Evolutionary conservation across 2,797 vertebrate genomes (phyloP).

Genomic region (Coendou prehensilis): DNA sequence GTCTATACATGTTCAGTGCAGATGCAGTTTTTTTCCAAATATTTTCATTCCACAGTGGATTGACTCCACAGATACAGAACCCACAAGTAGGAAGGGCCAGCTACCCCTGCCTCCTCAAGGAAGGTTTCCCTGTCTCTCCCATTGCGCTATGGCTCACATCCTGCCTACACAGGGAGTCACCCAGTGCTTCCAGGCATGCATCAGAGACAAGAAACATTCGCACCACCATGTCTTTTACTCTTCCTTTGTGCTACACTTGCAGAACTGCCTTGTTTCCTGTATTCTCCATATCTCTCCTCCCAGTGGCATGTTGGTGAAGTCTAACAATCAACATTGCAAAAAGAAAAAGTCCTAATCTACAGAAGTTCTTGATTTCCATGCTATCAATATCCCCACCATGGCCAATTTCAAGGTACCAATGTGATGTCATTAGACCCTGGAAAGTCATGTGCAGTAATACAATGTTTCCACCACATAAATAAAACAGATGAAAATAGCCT

Average conservation of each 20-base stretch:
- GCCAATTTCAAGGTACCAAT: background rate
- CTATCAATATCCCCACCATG: background rate
- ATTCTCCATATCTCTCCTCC: background rate
- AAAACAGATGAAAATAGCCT: background rate
- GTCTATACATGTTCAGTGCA: background rate
- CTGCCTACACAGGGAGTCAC: rapidly evolving
- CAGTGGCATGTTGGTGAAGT: background rate
- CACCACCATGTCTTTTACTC: no score
- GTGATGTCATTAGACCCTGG: background rate
- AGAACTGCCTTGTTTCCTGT: background rate
- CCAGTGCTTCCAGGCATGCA: background rate
- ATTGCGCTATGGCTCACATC: background rate
- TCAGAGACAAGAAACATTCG: background rate
- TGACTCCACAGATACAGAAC: background rate
- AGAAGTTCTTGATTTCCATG: background rate
- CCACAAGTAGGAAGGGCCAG: background rate
- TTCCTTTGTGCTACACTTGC: background rate
- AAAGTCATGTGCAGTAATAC: background rate
- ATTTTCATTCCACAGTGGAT: background rate
- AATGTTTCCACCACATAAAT: background rate
- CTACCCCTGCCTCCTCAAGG: background rate
- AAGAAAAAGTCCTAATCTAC: background rate
- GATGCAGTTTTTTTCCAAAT: background rate
- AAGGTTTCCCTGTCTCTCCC: background rate
- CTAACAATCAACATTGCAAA: no score